Evolutionary conservation across 2,888 invertebrate genomes (phyloP).

Genomic region (Hedychridium roseum): DNA sequence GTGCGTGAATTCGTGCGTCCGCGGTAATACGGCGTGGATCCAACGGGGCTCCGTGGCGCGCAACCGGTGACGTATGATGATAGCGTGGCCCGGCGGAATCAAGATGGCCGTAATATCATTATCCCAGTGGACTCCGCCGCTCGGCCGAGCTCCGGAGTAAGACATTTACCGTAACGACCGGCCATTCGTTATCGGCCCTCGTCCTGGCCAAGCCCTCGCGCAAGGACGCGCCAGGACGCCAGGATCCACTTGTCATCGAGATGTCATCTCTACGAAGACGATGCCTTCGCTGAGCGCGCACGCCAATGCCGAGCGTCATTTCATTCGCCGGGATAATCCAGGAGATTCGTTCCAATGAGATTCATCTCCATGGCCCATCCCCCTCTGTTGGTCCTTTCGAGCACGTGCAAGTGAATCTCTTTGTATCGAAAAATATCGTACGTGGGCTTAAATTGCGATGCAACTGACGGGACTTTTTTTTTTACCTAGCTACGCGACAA

Average conservation of each 20-base stretch:
- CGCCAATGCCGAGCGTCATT: too few species aligned
- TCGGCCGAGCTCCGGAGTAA: constrained; percentile 51
- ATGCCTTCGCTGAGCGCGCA: too few species aligned
- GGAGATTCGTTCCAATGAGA: too few species aligned
- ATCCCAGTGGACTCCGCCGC: constrained; percentile 57
- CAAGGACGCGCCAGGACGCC: too few species aligned
- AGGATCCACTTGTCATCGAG: too few species aligned
- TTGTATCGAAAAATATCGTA: not conserved
- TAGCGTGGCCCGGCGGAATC: constrained; percentile 58
- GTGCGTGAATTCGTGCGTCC: too few species aligned
- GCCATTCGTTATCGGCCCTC: constrained; percentile 52
- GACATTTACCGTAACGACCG: constrained; percentile 59
- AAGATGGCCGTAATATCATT: constrained; percentile 62
- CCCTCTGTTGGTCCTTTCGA: constrained; percentile 13
- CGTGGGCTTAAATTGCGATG: too few species aligned
- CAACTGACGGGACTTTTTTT: too few species aligned
- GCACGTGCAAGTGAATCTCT: not conserved
- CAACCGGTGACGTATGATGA: constrained; percentile 60
- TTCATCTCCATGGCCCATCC: too few species aligned
- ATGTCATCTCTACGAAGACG: too few species aligned
- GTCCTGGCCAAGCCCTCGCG: constrained; percentile 31
- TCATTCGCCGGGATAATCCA: too few species aligned
- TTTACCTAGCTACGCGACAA: constrained; percentile 22
- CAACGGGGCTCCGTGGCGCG: constrained; percentile 42
- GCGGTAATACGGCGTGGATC: constrained; percentile 46